These are phyloP conservation scores for Hydropsyche betteni DNA, from an alignment of 2,888 invertebrate species.

Conservation along the genomic window DNA sequence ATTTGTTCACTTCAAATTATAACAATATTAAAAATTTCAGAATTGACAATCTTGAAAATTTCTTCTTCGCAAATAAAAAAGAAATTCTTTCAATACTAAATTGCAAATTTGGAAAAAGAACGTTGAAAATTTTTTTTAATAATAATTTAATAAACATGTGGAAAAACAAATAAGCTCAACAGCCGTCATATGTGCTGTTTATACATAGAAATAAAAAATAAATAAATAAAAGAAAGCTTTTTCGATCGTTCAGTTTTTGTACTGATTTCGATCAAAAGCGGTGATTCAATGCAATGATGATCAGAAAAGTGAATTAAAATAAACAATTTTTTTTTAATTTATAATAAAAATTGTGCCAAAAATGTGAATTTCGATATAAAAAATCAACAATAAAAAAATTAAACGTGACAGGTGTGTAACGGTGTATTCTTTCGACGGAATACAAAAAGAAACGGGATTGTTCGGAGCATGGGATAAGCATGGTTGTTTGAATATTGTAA, in stretches of 20 bases:
- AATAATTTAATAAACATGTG: no score
- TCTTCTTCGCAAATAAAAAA: no score
- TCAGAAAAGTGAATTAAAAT: background rate
- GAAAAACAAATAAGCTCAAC: no score
- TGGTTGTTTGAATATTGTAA: conserved; percentile 46
- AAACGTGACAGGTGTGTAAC: background rate
- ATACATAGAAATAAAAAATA: background rate
- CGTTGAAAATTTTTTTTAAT: no score
- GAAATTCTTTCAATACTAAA: no score
- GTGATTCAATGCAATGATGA: conserved; percentile 18
- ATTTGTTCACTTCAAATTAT: background rate
- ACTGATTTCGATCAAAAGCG: background rate
- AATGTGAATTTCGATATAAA: no score
- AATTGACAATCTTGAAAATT: no score
- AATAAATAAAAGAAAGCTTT: background rate
- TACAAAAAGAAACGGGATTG: background rate
- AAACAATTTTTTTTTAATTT: background rate
- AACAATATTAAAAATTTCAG: no score
- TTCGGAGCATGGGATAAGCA: conserved; percentile 33
- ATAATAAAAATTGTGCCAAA: background rate
- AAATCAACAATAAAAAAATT: background rate
- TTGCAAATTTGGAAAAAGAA: no score
- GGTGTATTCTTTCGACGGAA: background rate
- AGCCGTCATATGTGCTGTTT: no score
- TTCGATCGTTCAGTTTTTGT: background rate